Conservation (phyloP, 2,797 vertebrate species). For the Spea hammondii region DNA sequence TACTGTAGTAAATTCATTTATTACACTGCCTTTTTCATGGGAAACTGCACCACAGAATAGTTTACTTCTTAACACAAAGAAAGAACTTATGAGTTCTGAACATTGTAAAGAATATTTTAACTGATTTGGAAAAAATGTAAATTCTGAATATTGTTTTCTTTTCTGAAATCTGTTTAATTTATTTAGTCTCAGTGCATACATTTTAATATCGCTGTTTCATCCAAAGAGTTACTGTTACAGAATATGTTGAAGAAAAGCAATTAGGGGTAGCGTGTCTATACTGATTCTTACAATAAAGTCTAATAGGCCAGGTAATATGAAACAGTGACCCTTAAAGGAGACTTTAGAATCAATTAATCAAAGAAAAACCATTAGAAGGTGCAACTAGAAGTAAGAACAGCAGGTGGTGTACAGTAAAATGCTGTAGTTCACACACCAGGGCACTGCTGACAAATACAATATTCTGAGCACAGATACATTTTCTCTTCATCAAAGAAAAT, state of each 20-base stretch:
- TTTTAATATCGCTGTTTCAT: no score
- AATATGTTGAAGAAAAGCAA: neutral
- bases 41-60: neutral
- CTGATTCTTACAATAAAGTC: conserved; percentile 13
- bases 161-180: no score
- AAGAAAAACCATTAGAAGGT: conserved; percentile 30
- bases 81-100: no score
- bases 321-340: conserved; percentile 4
- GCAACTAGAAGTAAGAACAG: conserved; percentile 13
- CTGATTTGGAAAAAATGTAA: no score
- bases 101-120: no score
- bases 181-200: no score
- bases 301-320: conserved; percentile 33
- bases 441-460: conserved; percentile 43
- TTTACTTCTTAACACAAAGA: no score
- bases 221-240: no score
- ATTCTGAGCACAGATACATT: conserved; percentile 16
- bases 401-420: conserved; percentile 24
- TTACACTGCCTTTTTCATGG: neutral
- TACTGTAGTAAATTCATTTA: neutral
- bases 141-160: no score
- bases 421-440: neutral
- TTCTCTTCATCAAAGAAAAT: conserved; percentile 19
- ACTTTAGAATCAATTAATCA: conserved; percentile 30
- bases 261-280: neutral